Evolutionary conservation across 2,888 invertebrate genomes (phyloP), one percentile per base, ranked within the genome.

Genomic region (Drosophila percnosoma): DNA sequence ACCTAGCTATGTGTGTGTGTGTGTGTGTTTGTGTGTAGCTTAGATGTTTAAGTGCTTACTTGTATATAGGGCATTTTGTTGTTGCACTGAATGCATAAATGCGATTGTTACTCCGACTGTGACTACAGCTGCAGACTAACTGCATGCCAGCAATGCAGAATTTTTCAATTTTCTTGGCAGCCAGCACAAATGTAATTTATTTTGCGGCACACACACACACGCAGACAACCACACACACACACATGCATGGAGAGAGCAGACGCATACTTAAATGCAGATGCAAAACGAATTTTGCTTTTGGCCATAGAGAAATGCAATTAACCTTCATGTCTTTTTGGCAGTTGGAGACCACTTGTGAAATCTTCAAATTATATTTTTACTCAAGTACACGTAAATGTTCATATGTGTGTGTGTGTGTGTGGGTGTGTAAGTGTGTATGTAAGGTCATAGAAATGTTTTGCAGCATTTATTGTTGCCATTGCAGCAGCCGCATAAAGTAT

Each of bases 271-370:
- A 69, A 68, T 73, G 59, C 78, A 78, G 69, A 79, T 79, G 68
- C 74, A 78, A 73, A 76, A 53, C 45, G 48, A 61, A 54, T 61
- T 55, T 36, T 58, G 63, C 69, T 49, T 70, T 63, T 60, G 69
- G 81, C 82, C 49, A 57, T 66, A 53, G 77, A 78, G 82, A 76
- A 87, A 72, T 59, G 78, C 87, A 87, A 87, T 87, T 87, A 87
- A 89, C 87, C 87, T 87, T 89, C 87, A 82, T 87, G 85, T 89
- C 82, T 73, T 89, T 87, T 87, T 87, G 85, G 71, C 89, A 81
- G 87, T 89, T 83, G 79, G 66, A 68, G 75, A 62, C 65, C 82
- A 85, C 83, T 85, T 83, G 72, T 65, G 72, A 85, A 79, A 67
- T 18, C 38, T 79, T 85, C 68, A 85, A 79, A 77, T 77, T 74